Conservation (phyloP, 2,113 vertebrate species). For the Sminthopsis crassicaudata region DNA sequence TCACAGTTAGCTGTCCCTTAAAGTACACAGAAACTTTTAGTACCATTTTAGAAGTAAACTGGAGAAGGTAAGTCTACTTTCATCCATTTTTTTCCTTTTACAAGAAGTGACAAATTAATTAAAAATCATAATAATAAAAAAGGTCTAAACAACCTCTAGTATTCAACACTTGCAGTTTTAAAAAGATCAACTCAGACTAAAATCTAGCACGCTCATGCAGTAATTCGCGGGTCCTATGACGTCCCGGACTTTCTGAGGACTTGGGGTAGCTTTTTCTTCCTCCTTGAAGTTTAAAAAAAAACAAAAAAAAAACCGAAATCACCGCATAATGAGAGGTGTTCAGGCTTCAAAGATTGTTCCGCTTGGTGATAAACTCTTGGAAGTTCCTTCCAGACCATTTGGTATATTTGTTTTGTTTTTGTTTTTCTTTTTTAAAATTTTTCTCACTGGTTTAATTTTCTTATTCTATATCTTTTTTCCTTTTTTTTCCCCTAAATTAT, state of each 20-base stretch:
- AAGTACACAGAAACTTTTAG: constrained; percentile 73
- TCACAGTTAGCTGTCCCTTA: constrained; percentile 85
- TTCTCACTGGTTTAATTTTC: constrained; percentile 74
- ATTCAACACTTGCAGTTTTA: constrained; percentile 86
- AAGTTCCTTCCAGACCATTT: constrained; percentile 74
- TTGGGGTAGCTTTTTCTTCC: constrained; percentile 59
- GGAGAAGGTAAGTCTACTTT: constrained; percentile 70
- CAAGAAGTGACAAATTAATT: constrained; percentile 80
- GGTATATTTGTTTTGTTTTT: constrained; percentile 50
- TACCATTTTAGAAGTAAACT: constrained; percentile 80
- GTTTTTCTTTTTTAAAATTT: not conserved
- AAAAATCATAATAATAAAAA: constrained; percentile 76
- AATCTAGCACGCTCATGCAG: constrained; percentile 91
- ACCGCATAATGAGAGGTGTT: constrained; percentile 73
- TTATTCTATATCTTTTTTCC: constrained; percentile 71
- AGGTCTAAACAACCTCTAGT: constrained; percentile 85
- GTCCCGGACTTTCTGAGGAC: constrained; percentile 72
- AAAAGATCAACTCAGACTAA: constrained; percentile 89
- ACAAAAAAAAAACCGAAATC: constrained; percentile 70
- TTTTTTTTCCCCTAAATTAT: constrained; percentile 36
- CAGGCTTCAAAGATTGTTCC: constrained; percentile 78
- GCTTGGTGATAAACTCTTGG: constrained; percentile 70
- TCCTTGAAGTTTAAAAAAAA: constrained; percentile 68
- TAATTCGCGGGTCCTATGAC: constrained; percentile 78
- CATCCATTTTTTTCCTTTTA: constrained; percentile 72